Base-by-base conservation (phyloP, 2,113 vertebrate genomes). In the Bufo bufo region DNA sequence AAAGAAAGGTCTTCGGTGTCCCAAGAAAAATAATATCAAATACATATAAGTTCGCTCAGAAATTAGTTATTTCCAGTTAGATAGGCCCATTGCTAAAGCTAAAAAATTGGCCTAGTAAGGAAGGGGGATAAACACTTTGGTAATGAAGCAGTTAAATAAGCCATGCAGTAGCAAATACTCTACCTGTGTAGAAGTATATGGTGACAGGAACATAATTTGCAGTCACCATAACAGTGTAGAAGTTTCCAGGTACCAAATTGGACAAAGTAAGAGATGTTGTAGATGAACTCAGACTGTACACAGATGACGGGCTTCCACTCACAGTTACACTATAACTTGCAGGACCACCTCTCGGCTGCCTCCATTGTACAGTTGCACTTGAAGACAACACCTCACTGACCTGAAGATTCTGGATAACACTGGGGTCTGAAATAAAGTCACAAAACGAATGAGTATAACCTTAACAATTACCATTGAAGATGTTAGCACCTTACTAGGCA, bases 151-250 rank as follows among this genome's bases (percentile, higher is more conserved):
- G 19, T 10, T 61, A 3, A 61, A 61, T 12, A 12, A 58, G 56
- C 56, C 11, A 12, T 58, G 8, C 56, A 58, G 66, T 71, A 71
- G 23, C 43, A 20, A n/a, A 72, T 10, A 47, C 43, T 1, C 59
- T 87, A 87, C 86, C 86, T 87, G 86, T 82, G 69, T 75, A 50
- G 58, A 87, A 83, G 74, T 56, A 63, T 52, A 71, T 75, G n/a
- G 14, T 43, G 43, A 87, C 10, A 2, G 85, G 47, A 16, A 79
- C 74, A 45, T 74, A 19, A 50, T 87, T 75, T 17, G 56, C 86
- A 33, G 86, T 75, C 43, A 87, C 63, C 7, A 20, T 47, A 69
- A 82, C 69, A 16, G 2, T 75, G 56, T 87, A 87, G 9, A 54
- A 87, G 56, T 82, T 87, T 75, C 86, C 86, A 75, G 86, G 79